Conservation (phyloP, 2,113 vertebrate genomes). For the Irena cyanogastra region DNA sequence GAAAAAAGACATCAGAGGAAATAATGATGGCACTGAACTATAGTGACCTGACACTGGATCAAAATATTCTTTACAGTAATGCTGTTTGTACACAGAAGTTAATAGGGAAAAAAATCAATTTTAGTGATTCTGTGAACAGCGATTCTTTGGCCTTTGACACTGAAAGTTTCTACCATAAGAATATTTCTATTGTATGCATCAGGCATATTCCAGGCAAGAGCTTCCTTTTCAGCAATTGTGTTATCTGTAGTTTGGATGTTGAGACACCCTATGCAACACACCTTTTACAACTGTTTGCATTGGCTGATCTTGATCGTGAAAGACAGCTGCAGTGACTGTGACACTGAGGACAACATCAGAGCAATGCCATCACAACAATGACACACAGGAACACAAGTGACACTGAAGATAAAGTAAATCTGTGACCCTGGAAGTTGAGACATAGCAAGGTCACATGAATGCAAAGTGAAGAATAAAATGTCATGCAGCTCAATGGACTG, state of each 20-base stretch:
- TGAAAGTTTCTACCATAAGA: not conserved
- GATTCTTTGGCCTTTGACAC: not conserved
- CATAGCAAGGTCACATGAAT: not conserved
- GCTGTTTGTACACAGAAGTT: not conserved
- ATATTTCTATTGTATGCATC: not conserved
- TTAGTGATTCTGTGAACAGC: not conserved
- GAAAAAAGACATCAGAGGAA: not conserved
- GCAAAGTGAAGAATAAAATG: not conserved
- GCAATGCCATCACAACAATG: not conserved
- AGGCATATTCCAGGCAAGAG: not conserved
- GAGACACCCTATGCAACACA: not conserved
- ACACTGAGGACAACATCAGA: not conserved
- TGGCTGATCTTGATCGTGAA: not conserved
- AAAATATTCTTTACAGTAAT: not conserved
- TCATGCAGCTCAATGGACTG: not conserved
- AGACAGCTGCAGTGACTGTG: not conserved
- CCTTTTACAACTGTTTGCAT: not conserved
- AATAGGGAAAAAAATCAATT: not conserved
- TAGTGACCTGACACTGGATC: not conserved
- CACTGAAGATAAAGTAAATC: not conserved
- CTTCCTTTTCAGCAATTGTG: not conserved
- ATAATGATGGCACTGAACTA: not conserved
- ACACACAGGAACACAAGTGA: not conserved
- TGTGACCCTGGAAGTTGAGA: not conserved
- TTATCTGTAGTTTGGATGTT: not conserved